Evolutionary conservation across 35 echinoderm and acorn worm genomes (phyloP).

Genomic region (Ptychodera flava): DNA sequence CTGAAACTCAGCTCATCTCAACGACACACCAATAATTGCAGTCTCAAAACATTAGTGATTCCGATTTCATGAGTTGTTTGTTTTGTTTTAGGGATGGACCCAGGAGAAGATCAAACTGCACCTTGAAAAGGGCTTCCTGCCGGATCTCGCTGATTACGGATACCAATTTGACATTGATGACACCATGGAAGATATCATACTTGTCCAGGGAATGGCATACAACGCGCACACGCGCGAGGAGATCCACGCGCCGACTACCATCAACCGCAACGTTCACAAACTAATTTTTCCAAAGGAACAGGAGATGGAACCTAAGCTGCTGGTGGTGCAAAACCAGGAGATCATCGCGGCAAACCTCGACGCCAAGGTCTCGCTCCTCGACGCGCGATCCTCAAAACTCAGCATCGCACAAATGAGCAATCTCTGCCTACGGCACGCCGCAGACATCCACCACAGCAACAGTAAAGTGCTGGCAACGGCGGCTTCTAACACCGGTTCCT

Average conservation of each 20-base stretch:
- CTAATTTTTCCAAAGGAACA: conserved; percentile 47
- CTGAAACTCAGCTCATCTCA: no score
- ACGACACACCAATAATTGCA: not conserved
- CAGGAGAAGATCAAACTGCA: conserved; percentile 81
- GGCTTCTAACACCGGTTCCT: not conserved
- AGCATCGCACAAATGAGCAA: conserved; percentile 12
- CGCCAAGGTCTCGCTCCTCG: not conserved
- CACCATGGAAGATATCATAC: conserved; percentile 57
- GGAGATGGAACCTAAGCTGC: conserved; percentile 47
- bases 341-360: conserved; percentile 19
- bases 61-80: not conserved
- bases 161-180: conserved; percentile 62
- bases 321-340: conserved; percentile 48
- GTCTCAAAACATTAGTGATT: no score
- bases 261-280: conserved; percentile 70
- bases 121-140: conserved; percentile 60
- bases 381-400: not conserved
- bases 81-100: conserved; percentile 69
- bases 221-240: conserved; percentile 86
- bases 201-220: conserved; percentile 69
- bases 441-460: conserved; percentile 12
- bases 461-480: not conserved
- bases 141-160: conserved; percentile 35
- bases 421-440: conserved; percentile 27
- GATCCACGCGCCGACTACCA: conserved; percentile 54